These are phyloP conservation scores for Acronicta psi DNA, from an alignment of 2,888 invertebrate genomes.

Conservation along the genomic window DNA sequence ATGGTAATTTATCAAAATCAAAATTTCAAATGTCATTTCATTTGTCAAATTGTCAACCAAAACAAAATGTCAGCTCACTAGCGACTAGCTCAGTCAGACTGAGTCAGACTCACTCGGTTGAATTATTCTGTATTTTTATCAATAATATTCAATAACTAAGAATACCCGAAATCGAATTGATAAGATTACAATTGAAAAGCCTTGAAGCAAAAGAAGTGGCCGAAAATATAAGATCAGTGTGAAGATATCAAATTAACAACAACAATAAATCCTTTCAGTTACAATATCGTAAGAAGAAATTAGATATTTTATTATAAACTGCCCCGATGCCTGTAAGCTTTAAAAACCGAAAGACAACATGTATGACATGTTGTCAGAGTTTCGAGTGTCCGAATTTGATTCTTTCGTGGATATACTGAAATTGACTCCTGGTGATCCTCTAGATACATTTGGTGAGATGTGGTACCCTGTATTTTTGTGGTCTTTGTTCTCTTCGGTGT, in stretches of 20 bases:
- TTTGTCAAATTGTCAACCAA: constrained; percentile 28
- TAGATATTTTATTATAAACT: constrained; percentile 66
- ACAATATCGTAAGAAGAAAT: constrained; percentile 54
- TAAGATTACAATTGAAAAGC: constrained; percentile 7
- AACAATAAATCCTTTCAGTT: constrained; percentile 7
- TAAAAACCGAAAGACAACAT: constrained; percentile 79
- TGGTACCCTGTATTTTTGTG: constrained; percentile 99
- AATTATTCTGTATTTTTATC: constrained; percentile 23
- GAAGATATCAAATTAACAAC: neutral
- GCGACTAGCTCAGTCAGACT: no score
- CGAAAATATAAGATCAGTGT: constrained; percentile 5
- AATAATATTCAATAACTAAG: constrained; percentile 33
- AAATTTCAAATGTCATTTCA: no score
- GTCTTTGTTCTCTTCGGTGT: constrained; percentile 97
- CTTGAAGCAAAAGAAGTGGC: neutral
- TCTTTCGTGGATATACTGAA: constrained; percentile 92
- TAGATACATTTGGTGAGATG: constrained; percentile 95
- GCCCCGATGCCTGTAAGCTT: constrained; percentile 84
- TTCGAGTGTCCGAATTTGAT: constrained; percentile 90
- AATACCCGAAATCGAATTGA: constrained; percentile 7
- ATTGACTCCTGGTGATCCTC: constrained; percentile 90
- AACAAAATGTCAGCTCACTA: constrained; percentile 54
- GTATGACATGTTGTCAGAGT: constrained; percentile 89
- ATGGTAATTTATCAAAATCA: no score
- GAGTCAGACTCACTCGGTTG: neutral